Percentiles rank a stretch among this genome's conserved stretches.
phyloP scores from a whole-genome alignment of 2,888 invertebrate genomes.

The Leptodirus hochenwartii region DNA sequence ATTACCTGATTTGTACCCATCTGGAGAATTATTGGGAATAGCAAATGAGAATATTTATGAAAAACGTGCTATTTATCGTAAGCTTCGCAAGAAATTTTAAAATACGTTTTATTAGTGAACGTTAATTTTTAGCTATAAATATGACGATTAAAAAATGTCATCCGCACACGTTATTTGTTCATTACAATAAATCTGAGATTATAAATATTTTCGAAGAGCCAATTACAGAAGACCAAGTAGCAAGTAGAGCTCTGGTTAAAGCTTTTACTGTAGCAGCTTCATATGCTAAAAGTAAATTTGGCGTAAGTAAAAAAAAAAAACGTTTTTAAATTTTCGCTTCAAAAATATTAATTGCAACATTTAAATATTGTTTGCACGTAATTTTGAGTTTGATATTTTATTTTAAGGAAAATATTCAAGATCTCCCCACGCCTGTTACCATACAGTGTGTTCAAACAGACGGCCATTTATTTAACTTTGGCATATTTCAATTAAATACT shows the following conservation, averaged over 20 bases:
- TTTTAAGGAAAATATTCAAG: slow-evolving; percentile 36
- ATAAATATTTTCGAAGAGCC: slow-evolving; percentile 48
- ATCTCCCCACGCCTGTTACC: slow-evolving; percentile 57
- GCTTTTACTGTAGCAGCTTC: slow-evolving; percentile 59
- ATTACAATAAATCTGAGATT: slow-evolving; percentile 44
- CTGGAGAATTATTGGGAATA: slow-evolving; percentile 53
- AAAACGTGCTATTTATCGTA: slow-evolving; percentile 47
- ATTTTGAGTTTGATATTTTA: slow-evolving; percentile 4
- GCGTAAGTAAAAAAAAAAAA: slow-evolving; percentile 31
- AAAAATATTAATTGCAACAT: slow-evolving; percentile 10
- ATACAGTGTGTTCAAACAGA: slow-evolving; percentile 72
- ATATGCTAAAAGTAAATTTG: slow-evolving; percentile 56
- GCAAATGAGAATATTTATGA: slow-evolving; percentile 43
- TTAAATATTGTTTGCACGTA: slow-evolving; percentile 8
- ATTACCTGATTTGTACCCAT: slow-evolving; percentile 57
- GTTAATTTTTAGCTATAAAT: slow-evolving; percentile 29
- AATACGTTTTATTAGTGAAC: slow-evolving; percentile 7
- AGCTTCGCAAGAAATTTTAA: slow-evolving; percentile 26
- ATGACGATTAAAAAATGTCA: slow-evolving; percentile 30
- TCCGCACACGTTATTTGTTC: slow-evolving; percentile 65
- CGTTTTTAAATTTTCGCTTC: slow-evolving; percentile 7
- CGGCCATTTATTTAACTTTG: slow-evolving; percentile 60
- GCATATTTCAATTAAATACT: slow-evolving; percentile 69
- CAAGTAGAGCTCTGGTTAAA: slow-evolving; percentile 51
- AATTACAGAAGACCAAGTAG: slow-evolving; percentile 46